phyloP scores from a whole-genome alignment of 1,140 invertebrate genomes.

The Magallana ariakensis region DNA sequence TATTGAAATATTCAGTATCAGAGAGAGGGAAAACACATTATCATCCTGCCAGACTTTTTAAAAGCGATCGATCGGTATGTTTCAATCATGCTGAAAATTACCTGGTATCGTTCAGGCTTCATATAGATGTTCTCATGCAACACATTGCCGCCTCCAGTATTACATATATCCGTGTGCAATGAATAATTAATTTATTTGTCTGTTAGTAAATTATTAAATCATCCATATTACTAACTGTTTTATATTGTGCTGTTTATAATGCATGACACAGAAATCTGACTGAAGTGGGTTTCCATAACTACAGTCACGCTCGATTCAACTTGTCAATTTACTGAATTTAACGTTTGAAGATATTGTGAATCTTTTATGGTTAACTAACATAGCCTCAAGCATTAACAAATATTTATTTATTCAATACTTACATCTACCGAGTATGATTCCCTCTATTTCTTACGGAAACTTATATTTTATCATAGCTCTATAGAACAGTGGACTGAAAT shows the following conservation, averaged over 20 bases:
- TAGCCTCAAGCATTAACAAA: too few species aligned
- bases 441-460: too few species aligned
- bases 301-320: too few species aligned
- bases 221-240: background rate
- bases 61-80: background rate
- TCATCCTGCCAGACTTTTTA: background rate
- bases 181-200: slow-evolving; percentile 29
- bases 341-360: too few species aligned
- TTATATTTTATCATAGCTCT: too few species aligned
- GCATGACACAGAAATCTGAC: background rate
- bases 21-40: background rate
- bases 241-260: background rate
- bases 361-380: too few species aligned
- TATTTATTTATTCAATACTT: too few species aligned
- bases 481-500: too few species aligned
- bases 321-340: too few species aligned
- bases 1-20: background rate
- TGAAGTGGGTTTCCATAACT: too few species aligned
- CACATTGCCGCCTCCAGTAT: slow-evolving; percentile 14
- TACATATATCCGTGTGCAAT: slow-evolving; percentile 21
- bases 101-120: background rate
- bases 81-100: background rate
- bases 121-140: background rate
- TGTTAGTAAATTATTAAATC: background rate
- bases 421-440: too few species aligned